Evolutionary conservation across 1,140 invertebrate species (phyloP).

Genomic region (Polyergus mexicanus): DNA sequence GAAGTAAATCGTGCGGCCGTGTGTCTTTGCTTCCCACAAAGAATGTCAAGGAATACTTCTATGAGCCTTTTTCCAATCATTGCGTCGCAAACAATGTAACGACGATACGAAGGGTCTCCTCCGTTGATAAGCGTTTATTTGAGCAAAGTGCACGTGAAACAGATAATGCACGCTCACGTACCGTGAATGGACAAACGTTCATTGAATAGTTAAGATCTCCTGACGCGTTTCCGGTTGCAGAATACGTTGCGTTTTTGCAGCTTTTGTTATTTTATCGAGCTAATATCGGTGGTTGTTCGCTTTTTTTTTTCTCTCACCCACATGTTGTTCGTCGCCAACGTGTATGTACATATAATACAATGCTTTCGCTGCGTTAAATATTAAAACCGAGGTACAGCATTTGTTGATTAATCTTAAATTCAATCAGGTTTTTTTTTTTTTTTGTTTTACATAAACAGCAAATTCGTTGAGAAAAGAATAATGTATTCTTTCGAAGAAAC

Average conservation of each 20-base stretch:
- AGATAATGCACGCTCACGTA: slow-evolving; percentile 66
- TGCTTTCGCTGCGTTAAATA: background rate
- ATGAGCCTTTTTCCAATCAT: slow-evolving; percentile 6
- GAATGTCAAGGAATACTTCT: slow-evolving; percentile 24
- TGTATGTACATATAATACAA: slow-evolving; percentile 7
- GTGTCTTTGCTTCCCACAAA: slow-evolving; percentile 52
- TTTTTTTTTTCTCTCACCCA: slow-evolving; percentile 1
- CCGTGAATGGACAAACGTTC: slow-evolving; percentile 70
- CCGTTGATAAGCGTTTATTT: slow-evolving; percentile 45
- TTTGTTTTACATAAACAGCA: background rate
- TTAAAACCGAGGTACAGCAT: background rate
- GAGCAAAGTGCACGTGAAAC: slow-evolving; percentile 7
- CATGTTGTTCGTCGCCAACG: background rate
- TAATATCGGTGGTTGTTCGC: slow-evolving; percentile 12
- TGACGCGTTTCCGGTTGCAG: slow-evolving; percentile 59
- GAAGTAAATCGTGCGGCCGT: slow-evolving; percentile 27
- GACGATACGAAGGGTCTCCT: background rate
- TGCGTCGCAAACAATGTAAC: slow-evolving; percentile 8
- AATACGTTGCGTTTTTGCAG: slow-evolving; percentile 30
- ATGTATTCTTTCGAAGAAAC: background rate
- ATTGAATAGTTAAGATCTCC: slow-evolving; percentile 75
- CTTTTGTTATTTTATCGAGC: slow-evolving; percentile 64
- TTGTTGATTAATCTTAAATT: slow-evolving; percentile 9
- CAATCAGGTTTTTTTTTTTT: background rate
- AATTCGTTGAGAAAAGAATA: background rate